A percentile compares a stretch with the other conserved stretches of the same genome.
Conservation (phyloP, 2,113 vertebrate species). For the Oreochromis tanganicae region DNA sequence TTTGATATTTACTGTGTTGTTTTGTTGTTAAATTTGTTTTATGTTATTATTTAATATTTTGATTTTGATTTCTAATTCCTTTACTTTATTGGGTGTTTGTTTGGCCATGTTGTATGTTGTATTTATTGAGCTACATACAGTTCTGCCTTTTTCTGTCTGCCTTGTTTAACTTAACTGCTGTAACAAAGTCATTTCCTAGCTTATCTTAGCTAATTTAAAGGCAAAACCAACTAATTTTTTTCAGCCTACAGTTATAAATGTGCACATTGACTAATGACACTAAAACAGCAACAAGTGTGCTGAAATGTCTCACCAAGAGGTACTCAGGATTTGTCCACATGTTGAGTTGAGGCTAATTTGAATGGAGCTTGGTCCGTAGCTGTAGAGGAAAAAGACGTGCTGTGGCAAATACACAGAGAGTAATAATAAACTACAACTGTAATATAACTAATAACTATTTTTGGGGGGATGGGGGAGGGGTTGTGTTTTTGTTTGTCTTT, state of each 20-base stretch:
- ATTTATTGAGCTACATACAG: background rate
- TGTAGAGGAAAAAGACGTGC: background rate
- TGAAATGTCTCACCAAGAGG: background rate
- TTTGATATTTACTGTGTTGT: background rate
- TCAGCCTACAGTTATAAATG: background rate
- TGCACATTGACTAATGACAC: fast-evolving
- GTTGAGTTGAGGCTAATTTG: background rate
- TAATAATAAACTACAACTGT: background rate
- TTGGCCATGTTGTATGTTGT: background rate
- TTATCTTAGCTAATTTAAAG: background rate
- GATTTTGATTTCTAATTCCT: background rate
- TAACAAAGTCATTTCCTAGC: background rate
- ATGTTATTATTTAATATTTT: background rate
- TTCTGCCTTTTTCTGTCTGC: fast-evolving
- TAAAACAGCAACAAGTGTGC: background rate
- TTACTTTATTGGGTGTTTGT: background rate
- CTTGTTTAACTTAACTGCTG: background rate
- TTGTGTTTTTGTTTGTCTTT: background rate
- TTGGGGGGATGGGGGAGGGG: background rate
- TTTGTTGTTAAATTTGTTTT: background rate
- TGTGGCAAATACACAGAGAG: background rate
- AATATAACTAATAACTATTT: background rate
- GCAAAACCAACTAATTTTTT: background rate
- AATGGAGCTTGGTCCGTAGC: background rate
- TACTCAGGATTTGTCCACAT: background rate